Evolutionary conservation across 2,888 invertebrate genomes (phyloP).

Genomic region (Lutraria lutraria): DNA sequence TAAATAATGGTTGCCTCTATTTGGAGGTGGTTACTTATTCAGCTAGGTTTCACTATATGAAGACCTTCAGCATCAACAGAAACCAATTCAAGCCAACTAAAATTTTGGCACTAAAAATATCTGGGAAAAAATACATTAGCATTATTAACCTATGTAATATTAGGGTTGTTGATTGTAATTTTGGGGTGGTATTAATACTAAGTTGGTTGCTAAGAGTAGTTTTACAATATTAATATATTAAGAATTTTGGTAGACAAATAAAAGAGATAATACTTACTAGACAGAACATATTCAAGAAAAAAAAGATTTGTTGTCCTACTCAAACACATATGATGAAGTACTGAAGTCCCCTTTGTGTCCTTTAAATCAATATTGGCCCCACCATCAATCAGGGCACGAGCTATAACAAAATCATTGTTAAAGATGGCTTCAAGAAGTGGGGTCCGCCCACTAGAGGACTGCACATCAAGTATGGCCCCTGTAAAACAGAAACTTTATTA

Average conservation of each 20-base stretch:
- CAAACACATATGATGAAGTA: slow-evolving; percentile 63
- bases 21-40: too few relatives aligned
- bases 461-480: slow-evolving; percentile 72
- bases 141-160: too few relatives aligned
- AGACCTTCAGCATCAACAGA: too few relatives aligned
- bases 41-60: too few relatives aligned
- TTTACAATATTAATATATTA: too few relatives aligned
- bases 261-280: slow-evolving; percentile 52
- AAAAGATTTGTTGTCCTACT: slow-evolving; percentile 46
- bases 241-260: background rate
- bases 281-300: slow-evolving; percentile 60
- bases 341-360: slow-evolving; percentile 74
- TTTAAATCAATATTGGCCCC: slow-evolving; percentile 72
- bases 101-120: too few relatives aligned
- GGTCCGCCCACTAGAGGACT: slow-evolving; percentile 72
- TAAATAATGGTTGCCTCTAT: too few relatives aligned
- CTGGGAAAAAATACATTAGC: too few relatives aligned
- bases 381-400: slow-evolving; percentile 67
- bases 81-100: too few relatives aligned
- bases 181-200: too few relatives aligned
- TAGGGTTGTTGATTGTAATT: too few relatives aligned
- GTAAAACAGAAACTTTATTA: slow-evolving; percentile 13
- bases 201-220: too few relatives aligned
- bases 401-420: slow-evolving; percentile 52
- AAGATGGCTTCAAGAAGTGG: slow-evolving; percentile 72